Evolutionary conservation across 2,888 invertebrate species (phyloP), one percentile per base, ranked within the genome.

Genomic region (Reticulitermes lucifugus): DNA sequence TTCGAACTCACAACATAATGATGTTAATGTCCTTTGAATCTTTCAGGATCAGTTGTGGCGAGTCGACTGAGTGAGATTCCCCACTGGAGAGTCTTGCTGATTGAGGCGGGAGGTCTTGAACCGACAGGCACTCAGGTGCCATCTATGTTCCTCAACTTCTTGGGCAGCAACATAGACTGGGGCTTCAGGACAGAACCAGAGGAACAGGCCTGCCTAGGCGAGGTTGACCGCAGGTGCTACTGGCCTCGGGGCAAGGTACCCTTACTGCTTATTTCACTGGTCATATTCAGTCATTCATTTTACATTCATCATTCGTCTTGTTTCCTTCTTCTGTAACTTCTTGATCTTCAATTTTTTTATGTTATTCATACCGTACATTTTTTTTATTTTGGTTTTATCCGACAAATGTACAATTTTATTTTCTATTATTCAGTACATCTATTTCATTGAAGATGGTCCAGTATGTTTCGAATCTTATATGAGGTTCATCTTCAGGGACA

Each of bases 71-170:
- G 95, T 0, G 96, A 96, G 89, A 83, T 95, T 79, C 94, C 95
- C 0, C 93, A 94, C 89, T 95, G 95, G 94, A 92, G 93, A 81
- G 95, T 96, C 0, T 90, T 96, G 81, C 90, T 96, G 9, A 90
- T 96, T 60, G 96, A 96, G 92, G 96, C 96, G 86, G 96, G 97
- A 43, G 93, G 95, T 86, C 96, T 97, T 89, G 97, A 97, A 90
- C 96, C 97, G 0, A 96, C 97, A 0, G 97, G 97, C 1, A 95
- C 96, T 0, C 97, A 97, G 90, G 96, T 97, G 81, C 98, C 98
- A 0, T 96, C 97, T 4, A 96, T 97, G 94, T 97, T 97, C 90
- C 93, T 97, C 85, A 97, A 97, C 91, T 97, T 96, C 90, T 93
- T 97, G 85, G 96, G 96, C 7, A 95, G 95, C 79, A 95, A 96